Conservation (phyloP, 37 sponge, comb jelly and placozoan species). For the Axinella damicornis region DNA sequence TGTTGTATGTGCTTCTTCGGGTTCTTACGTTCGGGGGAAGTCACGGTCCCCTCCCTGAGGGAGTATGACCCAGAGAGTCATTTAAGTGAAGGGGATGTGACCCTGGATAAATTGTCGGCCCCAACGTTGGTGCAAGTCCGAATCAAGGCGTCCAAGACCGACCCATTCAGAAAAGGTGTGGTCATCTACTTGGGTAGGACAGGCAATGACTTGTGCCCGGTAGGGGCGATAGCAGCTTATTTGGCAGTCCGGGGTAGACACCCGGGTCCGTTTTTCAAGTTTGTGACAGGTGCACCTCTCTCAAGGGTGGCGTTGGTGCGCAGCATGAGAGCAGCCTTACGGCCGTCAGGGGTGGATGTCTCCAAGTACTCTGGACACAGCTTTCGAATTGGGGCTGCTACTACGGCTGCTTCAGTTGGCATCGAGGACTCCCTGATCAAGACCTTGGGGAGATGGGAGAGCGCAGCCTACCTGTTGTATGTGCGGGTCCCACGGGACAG, state of each 20-base stretch:
- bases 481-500: no score
- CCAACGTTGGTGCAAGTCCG: constrained; percentile 16
- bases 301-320: no score
- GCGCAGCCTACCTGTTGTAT: no score
- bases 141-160: constrained; percentile 65
- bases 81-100: constrained; percentile 18
- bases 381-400: no score
- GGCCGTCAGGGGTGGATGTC: no score
- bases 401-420: no score
- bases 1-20: constrained; percentile 49
- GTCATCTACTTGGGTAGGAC: constrained; percentile 2
- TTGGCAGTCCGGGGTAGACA: neutral
- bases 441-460: no score
- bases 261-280: neutral
- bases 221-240: neutral
- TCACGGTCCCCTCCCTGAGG: constrained; percentile 26
- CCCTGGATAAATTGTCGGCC: constrained; percentile 22
- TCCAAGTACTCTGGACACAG: no score
- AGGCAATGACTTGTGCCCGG: neutral
- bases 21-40: constrained; percentile 50
- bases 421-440: no score
- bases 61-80: constrained; percentile 13
- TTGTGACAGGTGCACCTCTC: no score
- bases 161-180: constrained; percentile 53
- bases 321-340: no score